Evolutionary conservation across 92 coral and sea anemone species (phyloP), one percentile per base, ranked within the genome.

Genomic region (Umimayanthus chanpuru): DNA sequence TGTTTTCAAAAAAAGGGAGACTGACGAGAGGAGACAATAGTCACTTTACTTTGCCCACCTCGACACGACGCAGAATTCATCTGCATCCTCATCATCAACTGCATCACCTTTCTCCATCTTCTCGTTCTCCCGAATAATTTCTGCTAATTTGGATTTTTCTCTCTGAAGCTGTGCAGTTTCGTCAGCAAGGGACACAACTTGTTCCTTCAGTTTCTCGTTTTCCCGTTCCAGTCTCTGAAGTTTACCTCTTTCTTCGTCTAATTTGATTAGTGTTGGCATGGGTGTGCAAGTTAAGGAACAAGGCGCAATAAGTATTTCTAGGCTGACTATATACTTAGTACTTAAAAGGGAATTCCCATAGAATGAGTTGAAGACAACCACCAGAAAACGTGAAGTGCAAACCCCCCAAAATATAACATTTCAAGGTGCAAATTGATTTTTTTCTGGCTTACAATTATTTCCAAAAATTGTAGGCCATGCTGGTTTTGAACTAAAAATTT

Each of bases 191-290:
- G 88, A 85, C 26, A 82, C 91, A 23, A 94, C 96, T 81, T 97
- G 94, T 90, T 93, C 91, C 50, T 97, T 94, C 23, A 95, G 89
- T 78, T 95, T 94, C 75, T 88, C 82, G 16, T 92, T 93, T 50
- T 97, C 98, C 71, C 85, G 91, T 79, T 93, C 92, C 66, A 97
- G 88, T 74, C 94, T 81, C 50, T 97, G 96, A 75, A 93, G 88
- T 72, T 89, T 93, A 15, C 98, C 95, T 78, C 97, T 93, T 81
- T 97, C 99, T 49, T 92, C 94, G 70, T 97, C 96, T 86, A 92
- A 93, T 80, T 95, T 93, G 20, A 97, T 88, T 81, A 97, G 66
- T 28, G 98, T 92, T 32, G 99, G 99, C 93, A 97, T 89, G 55
- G 99, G 94, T 97, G 84, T 28, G 5, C 76, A 68, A 6, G 94